phyloP scores from a whole-genome alignment of 2,113 vertebrate species.

The Uropsilus gracilis region DNA sequence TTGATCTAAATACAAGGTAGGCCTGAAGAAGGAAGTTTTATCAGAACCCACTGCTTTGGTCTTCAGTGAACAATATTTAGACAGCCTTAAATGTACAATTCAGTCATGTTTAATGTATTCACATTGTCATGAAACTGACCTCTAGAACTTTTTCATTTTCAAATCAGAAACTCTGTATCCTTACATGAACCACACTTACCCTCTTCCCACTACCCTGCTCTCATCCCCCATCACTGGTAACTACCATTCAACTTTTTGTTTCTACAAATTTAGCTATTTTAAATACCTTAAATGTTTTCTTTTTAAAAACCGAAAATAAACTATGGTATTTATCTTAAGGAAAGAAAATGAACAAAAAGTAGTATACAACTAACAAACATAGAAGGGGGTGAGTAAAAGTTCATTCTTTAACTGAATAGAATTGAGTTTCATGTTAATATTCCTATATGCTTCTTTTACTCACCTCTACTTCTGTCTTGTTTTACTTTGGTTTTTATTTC shows the following conservation, averaged over 20 bases:
- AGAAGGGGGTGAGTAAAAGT: no score
- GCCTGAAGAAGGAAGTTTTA: background rate
- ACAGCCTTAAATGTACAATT: background rate
- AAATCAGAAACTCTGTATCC: background rate
- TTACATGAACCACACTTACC: background rate
- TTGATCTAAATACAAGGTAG: background rate
- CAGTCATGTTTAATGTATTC: background rate
- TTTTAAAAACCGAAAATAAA: no score
- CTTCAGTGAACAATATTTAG: slow-evolving; percentile 14
- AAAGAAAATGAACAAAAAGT: no score
- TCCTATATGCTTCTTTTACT: no score
- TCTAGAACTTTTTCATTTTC: slow-evolving; percentile 33
- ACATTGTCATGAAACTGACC: background rate
- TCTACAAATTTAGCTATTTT: slow-evolving; percentile 5
- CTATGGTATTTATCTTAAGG: no score
- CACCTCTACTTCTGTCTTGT: no score
- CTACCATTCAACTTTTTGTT: background rate
- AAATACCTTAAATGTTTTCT: background rate
- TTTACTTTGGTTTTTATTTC: no score
- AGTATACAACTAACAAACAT: no score
- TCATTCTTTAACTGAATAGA: no score
- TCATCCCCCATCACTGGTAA: background rate
- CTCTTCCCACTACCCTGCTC: background rate
- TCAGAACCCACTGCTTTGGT: background rate
- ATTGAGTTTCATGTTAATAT: no score